phyloP scores from a whole-genome alignment of 2,113 vertebrate genomes.

The Gallinago paraguaiae region DNA sequence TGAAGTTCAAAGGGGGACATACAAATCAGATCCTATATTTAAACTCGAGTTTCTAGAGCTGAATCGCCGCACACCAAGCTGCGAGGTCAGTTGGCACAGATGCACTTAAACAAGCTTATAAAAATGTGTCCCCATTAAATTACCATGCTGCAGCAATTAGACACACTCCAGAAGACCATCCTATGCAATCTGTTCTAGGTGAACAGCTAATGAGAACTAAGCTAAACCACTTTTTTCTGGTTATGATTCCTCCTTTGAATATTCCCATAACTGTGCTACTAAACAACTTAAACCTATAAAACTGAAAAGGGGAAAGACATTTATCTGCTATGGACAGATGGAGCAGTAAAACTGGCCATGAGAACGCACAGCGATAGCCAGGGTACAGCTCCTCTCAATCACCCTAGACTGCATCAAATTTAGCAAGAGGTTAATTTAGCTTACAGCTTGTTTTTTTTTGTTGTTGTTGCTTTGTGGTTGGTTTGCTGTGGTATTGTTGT shows the following conservation, averaged over 20 bases:
- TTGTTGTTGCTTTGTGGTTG: not conserved
- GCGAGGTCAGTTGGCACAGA: slow-evolving; percentile 30
- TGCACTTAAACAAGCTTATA: not conserved
- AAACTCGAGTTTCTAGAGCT: not conserved
- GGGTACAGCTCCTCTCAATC: not conserved
- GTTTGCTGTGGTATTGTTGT: not conserved
- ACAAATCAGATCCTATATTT: not conserved
- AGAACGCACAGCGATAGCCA: not conserved
- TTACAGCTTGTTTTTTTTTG: not conserved
- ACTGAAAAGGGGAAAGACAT: not conserved
- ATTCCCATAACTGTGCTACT: slow-evolving; percentile 19
- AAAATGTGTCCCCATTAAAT: not conserved
- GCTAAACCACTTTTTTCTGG: not conserved
- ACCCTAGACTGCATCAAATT: not conserved
- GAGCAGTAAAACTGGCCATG: slow-evolving; percentile 10
- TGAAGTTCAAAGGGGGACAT: not conserved
- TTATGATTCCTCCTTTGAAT: slow-evolving; percentile 35
- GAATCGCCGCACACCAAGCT: slow-evolving; percentile 12
- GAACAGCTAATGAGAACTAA: slow-evolving; percentile 41
- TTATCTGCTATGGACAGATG: slow-evolving; percentile 36
- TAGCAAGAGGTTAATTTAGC: slow-evolving; percentile 2
- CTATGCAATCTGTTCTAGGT: slow-evolving; percentile 48
- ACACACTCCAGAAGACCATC: slow-evolving; percentile 35
- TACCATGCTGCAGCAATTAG: slow-evolving; percentile 38
- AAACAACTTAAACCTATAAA: slow-evolving; percentile 28